Conservation (phyloP, 2,888 invertebrate species). For the Limnephilus lunatus region DNA sequence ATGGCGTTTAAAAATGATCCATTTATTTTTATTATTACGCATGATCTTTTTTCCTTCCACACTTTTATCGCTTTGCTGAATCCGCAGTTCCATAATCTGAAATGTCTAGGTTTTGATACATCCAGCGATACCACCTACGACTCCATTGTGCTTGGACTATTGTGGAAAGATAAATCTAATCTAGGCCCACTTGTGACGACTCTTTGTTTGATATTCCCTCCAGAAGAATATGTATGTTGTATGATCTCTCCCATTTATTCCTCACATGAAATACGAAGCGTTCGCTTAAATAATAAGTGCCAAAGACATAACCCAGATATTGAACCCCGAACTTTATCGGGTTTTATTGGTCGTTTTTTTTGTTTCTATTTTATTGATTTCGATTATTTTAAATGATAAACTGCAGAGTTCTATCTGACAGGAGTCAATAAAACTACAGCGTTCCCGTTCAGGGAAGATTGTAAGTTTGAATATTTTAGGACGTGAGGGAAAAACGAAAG, state of each 20-base stretch:
- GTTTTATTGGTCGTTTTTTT: background rate
- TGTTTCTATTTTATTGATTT: background rate
- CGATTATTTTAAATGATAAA: background rate
- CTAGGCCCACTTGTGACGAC: conserved; percentile 46
- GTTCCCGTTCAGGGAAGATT: too few relatives aligned
- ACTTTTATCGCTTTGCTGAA: background rate
- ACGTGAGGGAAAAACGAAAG: background rate
- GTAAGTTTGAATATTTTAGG: background rate
- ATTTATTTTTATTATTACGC: background rate
- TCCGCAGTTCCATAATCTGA: background rate
- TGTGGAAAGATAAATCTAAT: conserved; percentile 60
- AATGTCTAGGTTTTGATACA: background rate
- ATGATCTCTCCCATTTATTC: conserved; percentile 19
- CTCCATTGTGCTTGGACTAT: conserved; percentile 33
- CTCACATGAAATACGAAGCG: conserved; percentile 9
- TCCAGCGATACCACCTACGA: conserved; percentile 31
- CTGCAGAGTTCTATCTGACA: background rate
- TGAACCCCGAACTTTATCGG: background rate
- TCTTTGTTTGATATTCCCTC: conserved; percentile 32
- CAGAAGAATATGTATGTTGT: conserved; percentile 17
- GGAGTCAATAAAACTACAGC: too few relatives aligned
- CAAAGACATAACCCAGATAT: background rate
- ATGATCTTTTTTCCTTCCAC: background rate
- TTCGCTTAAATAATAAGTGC: conserved; percentile 1
- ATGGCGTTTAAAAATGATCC: background rate